These are phyloP conservation scores for Pangasius sanitwongsei DNA, from an alignment of 2,797 vertebrate genomes.

Conservation along the genomic window DNA sequence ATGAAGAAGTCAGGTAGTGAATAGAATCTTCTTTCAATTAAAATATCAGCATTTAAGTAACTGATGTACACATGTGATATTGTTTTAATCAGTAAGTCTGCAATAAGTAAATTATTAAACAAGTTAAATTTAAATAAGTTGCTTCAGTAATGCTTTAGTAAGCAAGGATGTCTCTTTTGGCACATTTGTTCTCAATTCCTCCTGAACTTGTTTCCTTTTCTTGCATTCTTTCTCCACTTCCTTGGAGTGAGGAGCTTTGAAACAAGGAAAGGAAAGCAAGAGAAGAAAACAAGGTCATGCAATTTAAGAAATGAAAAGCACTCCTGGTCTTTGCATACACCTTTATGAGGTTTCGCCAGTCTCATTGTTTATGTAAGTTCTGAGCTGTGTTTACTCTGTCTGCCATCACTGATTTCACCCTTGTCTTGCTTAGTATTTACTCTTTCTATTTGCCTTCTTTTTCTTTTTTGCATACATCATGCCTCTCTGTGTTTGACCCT, in stretches of 20 bases:
- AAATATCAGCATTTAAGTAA: too few relatives aligned
- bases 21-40: background rate
- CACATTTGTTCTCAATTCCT: background rate
- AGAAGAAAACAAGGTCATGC: background rate
- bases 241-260: background rate
- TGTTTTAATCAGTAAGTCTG: background rate
- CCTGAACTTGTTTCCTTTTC: background rate
- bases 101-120: background rate
- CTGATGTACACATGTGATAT: too few relatives aligned
- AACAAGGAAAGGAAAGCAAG: background rate
- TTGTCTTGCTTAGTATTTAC: background rate
- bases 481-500: background rate
- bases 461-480: background rate
- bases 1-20: background rate
- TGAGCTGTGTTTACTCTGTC: background rate
- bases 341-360: background rate
- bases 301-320: background rate
- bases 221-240: background rate
- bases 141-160: background rate
- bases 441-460: background rate
- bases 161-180: background rate
- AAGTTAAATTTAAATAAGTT: background rate
- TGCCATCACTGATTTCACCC: background rate
- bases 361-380: background rate
- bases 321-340: background rate